phyloP scores from a whole-genome alignment of 2,113 vertebrate genomes.

The Hemiscyllium ocellatum region DNA sequence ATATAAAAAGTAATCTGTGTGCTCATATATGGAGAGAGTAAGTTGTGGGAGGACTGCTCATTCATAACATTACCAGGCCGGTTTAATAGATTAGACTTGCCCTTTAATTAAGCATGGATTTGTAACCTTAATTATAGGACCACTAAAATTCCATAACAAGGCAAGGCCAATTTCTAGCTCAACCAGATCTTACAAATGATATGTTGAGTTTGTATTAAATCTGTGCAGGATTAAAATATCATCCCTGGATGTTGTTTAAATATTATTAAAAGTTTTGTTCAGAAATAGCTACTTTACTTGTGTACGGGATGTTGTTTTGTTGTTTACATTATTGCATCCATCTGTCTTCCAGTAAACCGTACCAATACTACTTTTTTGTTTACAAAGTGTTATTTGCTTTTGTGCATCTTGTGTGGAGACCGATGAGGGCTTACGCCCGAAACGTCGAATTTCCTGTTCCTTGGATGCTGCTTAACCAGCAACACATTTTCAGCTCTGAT shows the following conservation, averaged over 20 bases:
- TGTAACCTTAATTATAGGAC: neutral
- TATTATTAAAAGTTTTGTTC: neutral
- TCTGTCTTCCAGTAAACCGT: neutral
- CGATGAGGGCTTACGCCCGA: too few relatives aligned
- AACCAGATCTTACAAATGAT: neutral
- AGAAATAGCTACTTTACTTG: neutral
- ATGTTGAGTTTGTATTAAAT: neutral
- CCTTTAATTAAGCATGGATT: neutral
- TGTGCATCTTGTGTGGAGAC: neutral
- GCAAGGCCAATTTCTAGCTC: neutral
- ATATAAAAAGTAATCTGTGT: neutral
- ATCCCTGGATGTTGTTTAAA: neutral
- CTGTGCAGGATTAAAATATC: neutral
- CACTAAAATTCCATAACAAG: neutral
- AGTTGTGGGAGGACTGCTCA: neutral
- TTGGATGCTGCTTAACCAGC: too few relatives aligned
- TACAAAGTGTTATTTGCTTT: neutral
- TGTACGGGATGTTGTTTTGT: neutral
- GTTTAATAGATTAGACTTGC: neutral
- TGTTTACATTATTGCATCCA: neutral
- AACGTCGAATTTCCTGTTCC: too few relatives aligned
- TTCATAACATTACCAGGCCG: neutral
- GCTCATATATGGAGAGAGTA: neutral
- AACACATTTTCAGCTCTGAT: too few relatives aligned
- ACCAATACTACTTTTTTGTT: neutral